Conservation (phyloP, 1,140 invertebrate species). For the Cylas formicarius region DNA sequence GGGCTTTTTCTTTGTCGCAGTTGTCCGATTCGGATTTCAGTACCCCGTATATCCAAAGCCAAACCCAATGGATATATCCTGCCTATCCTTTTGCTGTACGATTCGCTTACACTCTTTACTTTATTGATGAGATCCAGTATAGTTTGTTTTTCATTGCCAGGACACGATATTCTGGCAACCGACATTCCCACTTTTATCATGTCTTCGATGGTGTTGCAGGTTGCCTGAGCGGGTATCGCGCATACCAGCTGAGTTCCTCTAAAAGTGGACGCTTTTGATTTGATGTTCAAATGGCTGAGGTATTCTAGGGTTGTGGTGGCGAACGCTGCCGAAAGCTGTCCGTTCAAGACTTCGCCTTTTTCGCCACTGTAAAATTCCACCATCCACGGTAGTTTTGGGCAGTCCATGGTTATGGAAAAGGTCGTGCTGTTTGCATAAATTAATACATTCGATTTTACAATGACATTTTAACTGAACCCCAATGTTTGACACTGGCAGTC, state of each 20-base stretch:
- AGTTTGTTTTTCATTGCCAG: conserved; percentile 67
- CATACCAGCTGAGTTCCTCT: conserved; percentile 32
- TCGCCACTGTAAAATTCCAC: conserved; percentile 35
- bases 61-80: conserved; percentile 63
- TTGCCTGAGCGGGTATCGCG: conserved; percentile 26
- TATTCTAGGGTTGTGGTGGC: conserved; percentile 29
- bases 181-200: conserved; percentile 81
- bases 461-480: conserved; percentile 1
- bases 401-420: conserved; percentile 20
- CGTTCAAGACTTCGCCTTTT: conserved; percentile 30
- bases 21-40: conserved; percentile 69
- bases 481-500: no score
- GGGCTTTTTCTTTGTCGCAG: conserved; percentile 27
- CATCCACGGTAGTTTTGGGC: conserved; percentile 40
- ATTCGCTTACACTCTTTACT: conserved; percentile 54
- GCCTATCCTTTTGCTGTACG: conserved; percentile 49
- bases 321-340: conserved; percentile 34
- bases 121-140: conserved; percentile 59
- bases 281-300: conserved; percentile 27
- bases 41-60: conserved; percentile 67
- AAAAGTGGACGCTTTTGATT: conserved; percentile 26
- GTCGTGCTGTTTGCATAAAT: conserved; percentile 7
- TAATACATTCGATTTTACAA: conserved; percentile 1
- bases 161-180: conserved; percentile 68
- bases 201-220: conserved; percentile 20